phyloP scores from a whole-genome alignment of 2,888 invertebrate species.

The Xestobium rufovillosum region DNA sequence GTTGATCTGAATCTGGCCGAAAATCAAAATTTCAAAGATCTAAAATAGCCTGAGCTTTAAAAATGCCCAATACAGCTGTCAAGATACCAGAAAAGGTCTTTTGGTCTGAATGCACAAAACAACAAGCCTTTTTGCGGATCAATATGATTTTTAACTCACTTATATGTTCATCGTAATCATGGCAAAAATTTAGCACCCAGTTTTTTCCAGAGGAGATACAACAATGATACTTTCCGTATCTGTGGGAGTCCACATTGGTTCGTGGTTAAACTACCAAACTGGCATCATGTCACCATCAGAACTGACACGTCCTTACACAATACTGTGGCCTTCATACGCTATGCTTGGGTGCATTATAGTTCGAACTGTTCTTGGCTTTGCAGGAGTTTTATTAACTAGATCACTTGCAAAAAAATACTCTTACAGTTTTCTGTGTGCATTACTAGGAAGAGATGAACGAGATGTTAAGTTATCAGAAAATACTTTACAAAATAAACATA shows the following conservation, averaged over 20 bases:
- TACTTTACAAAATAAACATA: slow-evolving; percentile 60
- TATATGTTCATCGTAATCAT: too few relatives aligned
- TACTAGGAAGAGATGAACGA: slow-evolving; percentile 60
- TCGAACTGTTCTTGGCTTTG: slow-evolving; percentile 68
- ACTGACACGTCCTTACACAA: slow-evolving; percentile 58
- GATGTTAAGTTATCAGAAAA: slow-evolving; percentile 58
- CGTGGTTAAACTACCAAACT: slow-evolving; percentile 77
- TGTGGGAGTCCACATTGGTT: slow-evolving; percentile 68
- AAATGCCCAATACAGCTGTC: too few relatives aligned
- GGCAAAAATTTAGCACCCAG: too few relatives aligned
- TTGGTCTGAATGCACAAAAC: too few relatives aligned
- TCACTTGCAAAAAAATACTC: slow-evolving; percentile 61
- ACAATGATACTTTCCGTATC: slow-evolving; percentile 79
- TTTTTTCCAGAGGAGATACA: slow-evolving; percentile 71
- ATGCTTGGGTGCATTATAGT: slow-evolving; percentile 62
- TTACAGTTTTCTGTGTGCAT: slow-evolving; percentile 61
- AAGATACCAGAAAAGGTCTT: too few relatives aligned
- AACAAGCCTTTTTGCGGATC: too few relatives aligned
- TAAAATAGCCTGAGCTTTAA: too few relatives aligned
- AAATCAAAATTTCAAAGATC: too few relatives aligned
- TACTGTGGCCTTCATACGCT: slow-evolving; percentile 70
- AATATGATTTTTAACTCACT: too few relatives aligned
- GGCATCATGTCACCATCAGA: slow-evolving; percentile 59
- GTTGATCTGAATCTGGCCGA: too few relatives aligned
- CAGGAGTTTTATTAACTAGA: slow-evolving; percentile 62